A percentile compares a stretch with the other conserved stretches of the same genome.
These are phyloP conservation scores for Danio aesculapii DNA, from an alignment of 2,797 vertebrate genomes.

Conservation along the genomic window DNA sequence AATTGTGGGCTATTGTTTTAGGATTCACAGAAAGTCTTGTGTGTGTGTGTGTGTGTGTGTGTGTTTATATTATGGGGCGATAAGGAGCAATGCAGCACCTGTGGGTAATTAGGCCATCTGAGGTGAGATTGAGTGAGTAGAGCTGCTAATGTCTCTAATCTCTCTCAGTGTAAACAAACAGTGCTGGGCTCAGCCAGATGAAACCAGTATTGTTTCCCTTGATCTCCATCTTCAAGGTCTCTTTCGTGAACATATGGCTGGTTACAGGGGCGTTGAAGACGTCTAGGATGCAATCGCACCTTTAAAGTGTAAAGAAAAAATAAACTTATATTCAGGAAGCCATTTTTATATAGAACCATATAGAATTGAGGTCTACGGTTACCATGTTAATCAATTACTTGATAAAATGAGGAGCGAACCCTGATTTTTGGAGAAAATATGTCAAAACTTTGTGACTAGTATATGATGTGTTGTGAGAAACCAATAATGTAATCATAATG, in stretches of 20 bases:
- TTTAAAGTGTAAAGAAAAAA: conserved; percentile 35
- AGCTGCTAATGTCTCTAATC: conserved; percentile 51
- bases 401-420: neutral
- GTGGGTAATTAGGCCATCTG: conserved; percentile 40
- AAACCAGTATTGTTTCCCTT: conserved; percentile 50
- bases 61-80: conserved; percentile 45
- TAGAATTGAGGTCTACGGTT: neutral
- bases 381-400: neutral
- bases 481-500: too few relatives aligned
- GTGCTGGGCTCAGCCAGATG: conserved; percentile 15
- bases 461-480: too few relatives aligned
- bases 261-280: conserved; percentile 30
- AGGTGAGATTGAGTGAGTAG: conserved; percentile 49
- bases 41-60: conserved; percentile 8
- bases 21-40: conserved; percentile 14
- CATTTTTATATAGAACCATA: neutral
- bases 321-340: neutral
- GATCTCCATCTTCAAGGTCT: conserved; percentile 50
- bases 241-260: conserved; percentile 58
- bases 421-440: neutral
- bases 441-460: too few relatives aligned
- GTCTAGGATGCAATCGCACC: conserved; percentile 51
- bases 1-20: neutral
- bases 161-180: conserved; percentile 42
- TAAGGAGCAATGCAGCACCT: conserved; percentile 38